Evolutionary conservation across 2,888 invertebrate genomes (phyloP).

Genomic region (Ceraclea dissimilis): DNA sequence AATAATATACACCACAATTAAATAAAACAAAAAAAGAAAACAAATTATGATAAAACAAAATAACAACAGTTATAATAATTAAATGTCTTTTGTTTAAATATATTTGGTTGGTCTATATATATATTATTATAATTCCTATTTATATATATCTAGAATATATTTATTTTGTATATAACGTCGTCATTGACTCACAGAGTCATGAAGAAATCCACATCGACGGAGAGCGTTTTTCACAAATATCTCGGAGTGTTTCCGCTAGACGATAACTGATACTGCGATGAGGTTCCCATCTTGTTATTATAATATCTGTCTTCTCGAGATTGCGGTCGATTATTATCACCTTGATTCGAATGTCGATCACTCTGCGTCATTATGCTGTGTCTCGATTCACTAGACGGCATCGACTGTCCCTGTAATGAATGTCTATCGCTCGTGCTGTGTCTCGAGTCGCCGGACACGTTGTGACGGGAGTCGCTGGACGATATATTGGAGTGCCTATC

Average conservation of each 20-base stretch:
- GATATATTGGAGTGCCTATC: neutral
- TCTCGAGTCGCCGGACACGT: neutral
- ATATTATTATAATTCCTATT: no score
- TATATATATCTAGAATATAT: no score
- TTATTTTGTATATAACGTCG: no score
- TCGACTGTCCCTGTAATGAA: neutral
- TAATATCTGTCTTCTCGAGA: slow-evolving; percentile 3
- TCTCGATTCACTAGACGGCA: neutral
- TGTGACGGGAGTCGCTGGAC: neutral
- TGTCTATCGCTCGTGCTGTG: neutral
- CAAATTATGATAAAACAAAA: no score
- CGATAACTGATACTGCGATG: slow-evolving; percentile 20
- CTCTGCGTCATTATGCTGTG: neutral
- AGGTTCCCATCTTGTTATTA: slow-evolving; percentile 3
- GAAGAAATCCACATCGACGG: slow-evolving; percentile 16
- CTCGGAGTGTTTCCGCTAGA: slow-evolving; percentile 16
- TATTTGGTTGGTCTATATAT: no score
- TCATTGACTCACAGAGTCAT: slow-evolving; percentile 21
- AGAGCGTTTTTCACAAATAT: slow-evolving; percentile 23
- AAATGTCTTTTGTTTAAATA: no score
- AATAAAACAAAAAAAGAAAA: no score
- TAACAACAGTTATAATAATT: no score
- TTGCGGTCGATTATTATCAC: slow-evolving; percentile 2
- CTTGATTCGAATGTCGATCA: neutral
- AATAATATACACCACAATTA: no score